A percentile compares a stretch with the other conserved stretches of the same genome.
Conservation (phyloP, 2,888 invertebrate genomes). For the Drosophila lacicola region DNA sequence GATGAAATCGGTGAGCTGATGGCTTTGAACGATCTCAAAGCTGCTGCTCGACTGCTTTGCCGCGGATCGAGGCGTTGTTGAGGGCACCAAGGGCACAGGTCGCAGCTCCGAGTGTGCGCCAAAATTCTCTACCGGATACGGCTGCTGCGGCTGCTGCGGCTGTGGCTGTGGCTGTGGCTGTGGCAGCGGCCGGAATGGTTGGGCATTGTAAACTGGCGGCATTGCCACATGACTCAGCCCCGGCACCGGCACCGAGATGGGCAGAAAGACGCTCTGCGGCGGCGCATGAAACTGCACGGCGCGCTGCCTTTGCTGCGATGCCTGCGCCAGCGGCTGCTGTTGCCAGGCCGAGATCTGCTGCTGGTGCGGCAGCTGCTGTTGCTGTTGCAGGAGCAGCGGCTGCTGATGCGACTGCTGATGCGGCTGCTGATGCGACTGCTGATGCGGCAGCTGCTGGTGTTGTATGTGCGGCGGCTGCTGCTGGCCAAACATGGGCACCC, state of each 20-base stretch:
- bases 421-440: slow-evolving; percentile 34
- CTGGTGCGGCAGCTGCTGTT: slow-evolving; percentile 18
- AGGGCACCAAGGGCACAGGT: slow-evolving; percentile 56
- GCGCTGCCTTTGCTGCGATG: slow-evolving; percentile 62
- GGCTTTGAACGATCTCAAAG: slow-evolving; percentile 86
- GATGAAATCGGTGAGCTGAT: slow-evolving; percentile 89
- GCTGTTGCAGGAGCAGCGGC: slow-evolving; percentile 58
- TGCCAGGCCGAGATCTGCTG: slow-evolving; percentile 33
- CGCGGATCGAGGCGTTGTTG: slow-evolving; percentile 26
- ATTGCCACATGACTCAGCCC: slow-evolving; percentile 88
- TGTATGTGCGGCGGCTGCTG: slow-evolving; percentile 56
- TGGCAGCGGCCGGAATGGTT: slow-evolving; percentile 85
- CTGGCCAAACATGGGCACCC: slow-evolving; percentile 89
- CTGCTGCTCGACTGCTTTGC: slow-evolving; percentile 50
- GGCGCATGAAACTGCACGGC: slow-evolving; percentile 53
- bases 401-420: slow-evolving; percentile 24
- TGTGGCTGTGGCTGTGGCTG: slow-evolving; percentile 15
- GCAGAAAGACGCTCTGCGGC: slow-evolving; percentile 73
- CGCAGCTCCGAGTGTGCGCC: slow-evolving; percentile 81
- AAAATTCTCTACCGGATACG: slow-evolving; percentile 62
- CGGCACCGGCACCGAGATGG: slow-evolving; percentile 88
- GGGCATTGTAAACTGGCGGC: slow-evolving; percentile 88
- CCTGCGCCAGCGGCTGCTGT: slow-evolving; percentile 45
- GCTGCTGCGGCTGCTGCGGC: slow-evolving; percentile 42
- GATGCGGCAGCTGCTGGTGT: slow-evolving; percentile 10